Base-by-base conservation (phyloP, 2,888 invertebrate species). In the Hermaeophaga mercurialis region DNA sequence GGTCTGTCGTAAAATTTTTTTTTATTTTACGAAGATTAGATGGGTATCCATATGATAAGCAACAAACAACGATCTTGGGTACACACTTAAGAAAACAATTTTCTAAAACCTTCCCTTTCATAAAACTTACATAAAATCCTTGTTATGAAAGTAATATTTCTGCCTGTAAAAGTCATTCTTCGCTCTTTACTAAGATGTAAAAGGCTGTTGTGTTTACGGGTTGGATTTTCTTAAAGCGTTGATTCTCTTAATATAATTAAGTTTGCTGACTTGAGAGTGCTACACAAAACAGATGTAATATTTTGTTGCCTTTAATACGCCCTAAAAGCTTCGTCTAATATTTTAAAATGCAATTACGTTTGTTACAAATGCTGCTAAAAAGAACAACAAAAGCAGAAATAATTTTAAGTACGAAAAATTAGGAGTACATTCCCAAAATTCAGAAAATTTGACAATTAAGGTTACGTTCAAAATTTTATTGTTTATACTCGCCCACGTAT, bases 171-270 rank as follows among this genome's bases (percentile, higher is more conserved):
- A 45, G 12, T 45, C 18, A 33, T 45, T 28, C 11, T 45, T 45
- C 31, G 43, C 43, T 43, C 24, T 43, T 43, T 12, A 26, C 43
- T 15, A 43, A 43, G 43, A 43, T 43, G 43, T 43, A 43, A 26
- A 43, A 11, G 24, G 24, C 26, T 24, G 43, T 43, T 43, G 18
- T 43, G 43, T 43, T 43, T 43, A 43, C 24, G 43, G n/a, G 43
- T 43, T 24, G 43, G 43, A 43, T 43, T 43, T 43, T 43, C 43
- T 43, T 43, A 24, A 43, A 43, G 43, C 43, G 43, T 43, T 43
- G 43, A 43, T 43, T 43, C 43, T 43, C 43, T 43, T 43, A 24
- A 43, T 43, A 43, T 12, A 43, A 43, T 43, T 43, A 43, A 43
- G 24, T 43, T 11, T 26, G 24, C 43, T 26, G 26, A 24, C 18